These are phyloP conservation scores for Forbesichthys agassizii DNA, from an alignment of 2,113 vertebrate species.

Conservation along the genomic window DNA sequence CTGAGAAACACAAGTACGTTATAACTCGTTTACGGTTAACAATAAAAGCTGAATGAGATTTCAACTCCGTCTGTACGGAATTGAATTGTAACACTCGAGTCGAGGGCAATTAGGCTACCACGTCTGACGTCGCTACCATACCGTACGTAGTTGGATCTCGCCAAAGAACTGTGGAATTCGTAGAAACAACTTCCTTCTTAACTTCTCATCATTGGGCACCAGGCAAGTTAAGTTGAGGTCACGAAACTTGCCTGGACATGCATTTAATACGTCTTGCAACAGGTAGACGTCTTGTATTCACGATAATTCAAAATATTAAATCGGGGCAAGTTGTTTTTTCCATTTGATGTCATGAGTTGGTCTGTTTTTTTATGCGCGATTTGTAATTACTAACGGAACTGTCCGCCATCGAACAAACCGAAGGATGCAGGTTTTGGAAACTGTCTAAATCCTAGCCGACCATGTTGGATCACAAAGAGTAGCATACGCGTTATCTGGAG, in stretches of 20 bases:
- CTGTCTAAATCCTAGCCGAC: slow-evolving; percentile 34
- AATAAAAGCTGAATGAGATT: slow-evolving; percentile 21
- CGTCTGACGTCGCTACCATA: too few species aligned
- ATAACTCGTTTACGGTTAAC: slow-evolving; percentile 31
- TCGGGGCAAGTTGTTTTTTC: not conserved
- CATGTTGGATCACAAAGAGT: slow-evolving; percentile 58
- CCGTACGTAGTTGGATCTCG: not conserved
- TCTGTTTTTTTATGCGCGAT: slow-evolving; percentile 18
- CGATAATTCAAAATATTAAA: not conserved
- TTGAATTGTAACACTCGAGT: slow-evolving; percentile 53
- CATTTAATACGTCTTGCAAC: slow-evolving; percentile 34
- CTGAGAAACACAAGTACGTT: not conserved
- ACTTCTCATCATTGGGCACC: slow-evolving; percentile 19
- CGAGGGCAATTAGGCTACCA: too few species aligned
- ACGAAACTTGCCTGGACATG: slow-evolving; percentile 31
- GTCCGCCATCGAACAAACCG: not conserved
- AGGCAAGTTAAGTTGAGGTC: not conserved
- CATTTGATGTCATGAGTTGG: slow-evolving; percentile 26
- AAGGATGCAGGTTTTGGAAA: slow-evolving; percentile 45
- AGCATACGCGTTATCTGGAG: slow-evolving; percentile 19
- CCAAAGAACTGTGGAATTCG: not conserved
- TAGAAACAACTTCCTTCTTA: slow-evolving; percentile 8
- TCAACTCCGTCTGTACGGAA: slow-evolving; percentile 22
- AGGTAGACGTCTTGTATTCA: slow-evolving; percentile 27
- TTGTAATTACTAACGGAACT: slow-evolving; percentile 23